A percentile compares a stretch with the other conserved stretches of the same genome.
phyloP scores from a whole-genome alignment of 2,113 vertebrate genomes.

The Proterorhinus semilunaris region DNA sequence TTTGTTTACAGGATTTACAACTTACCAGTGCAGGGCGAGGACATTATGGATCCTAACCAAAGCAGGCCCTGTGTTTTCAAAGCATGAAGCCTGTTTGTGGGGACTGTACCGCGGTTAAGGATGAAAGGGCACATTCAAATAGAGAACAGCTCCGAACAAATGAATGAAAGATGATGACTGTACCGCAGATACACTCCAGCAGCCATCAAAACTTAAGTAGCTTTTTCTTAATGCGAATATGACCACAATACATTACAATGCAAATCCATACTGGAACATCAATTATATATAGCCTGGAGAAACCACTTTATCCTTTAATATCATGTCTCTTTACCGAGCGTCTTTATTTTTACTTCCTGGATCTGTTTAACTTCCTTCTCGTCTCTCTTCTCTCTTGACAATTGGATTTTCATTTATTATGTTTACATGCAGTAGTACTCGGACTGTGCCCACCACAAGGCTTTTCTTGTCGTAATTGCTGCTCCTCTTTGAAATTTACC shows the following conservation, averaged over 20 bases:
- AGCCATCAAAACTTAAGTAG: slow-evolving; percentile 33
- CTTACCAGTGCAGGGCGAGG: background rate
- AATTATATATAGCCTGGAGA: slow-evolving; percentile 33
- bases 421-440: background rate
- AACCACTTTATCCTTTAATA: slow-evolving; percentile 29
- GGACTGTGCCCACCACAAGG: background rate
- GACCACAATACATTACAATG: slow-evolving; percentile 14
- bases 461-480: background rate
- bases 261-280: slow-evolving; percentile 22
- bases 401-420: background rate
- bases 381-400: background rate
- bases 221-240: slow-evolving; percentile 41
- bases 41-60: slow-evolving; percentile 17
- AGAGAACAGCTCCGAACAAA: slow-evolving; percentile 45
- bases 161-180: slow-evolving; percentile 46
- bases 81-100: slow-evolving; percentile 37
- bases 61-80: slow-evolving; percentile 42
- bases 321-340: slow-evolving; percentile 15
- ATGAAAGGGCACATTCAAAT: slow-evolving; percentile 46
- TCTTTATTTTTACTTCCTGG: slow-evolving; percentile 17
- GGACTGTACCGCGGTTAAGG: slow-evolving; percentile 43
- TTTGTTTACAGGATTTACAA: too few species aligned
- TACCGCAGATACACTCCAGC: slow-evolving; percentile 35
- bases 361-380: slow-evolving; percentile 1
- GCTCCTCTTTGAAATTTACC: background rate